Percentiles rank a stretch among this genome's conserved stretches.
Evolutionary conservation across 1,140 invertebrate species (phyloP).

Genomic region (Chrysoperla carnea): DNA sequence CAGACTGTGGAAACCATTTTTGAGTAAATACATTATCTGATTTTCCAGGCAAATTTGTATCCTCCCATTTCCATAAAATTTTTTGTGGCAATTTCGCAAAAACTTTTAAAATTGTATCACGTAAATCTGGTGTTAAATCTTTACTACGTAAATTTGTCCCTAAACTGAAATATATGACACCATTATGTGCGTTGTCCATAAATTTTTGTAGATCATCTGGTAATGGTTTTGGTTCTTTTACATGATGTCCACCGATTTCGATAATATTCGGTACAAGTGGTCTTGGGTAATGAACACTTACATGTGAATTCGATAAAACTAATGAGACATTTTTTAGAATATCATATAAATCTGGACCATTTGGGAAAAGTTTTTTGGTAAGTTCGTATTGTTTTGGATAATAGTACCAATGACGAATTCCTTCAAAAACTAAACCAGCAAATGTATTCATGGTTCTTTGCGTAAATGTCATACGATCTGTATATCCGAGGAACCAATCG

Average conservation of each 20-base stretch:
- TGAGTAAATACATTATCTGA: slow-evolving; percentile 41
- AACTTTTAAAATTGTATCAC: slow-evolving; percentile 35
- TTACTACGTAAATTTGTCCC: slow-evolving; percentile 7
- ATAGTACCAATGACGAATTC: no score
- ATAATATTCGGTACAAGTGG: no score
- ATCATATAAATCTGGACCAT: no score
- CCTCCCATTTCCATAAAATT: slow-evolving; percentile 59
- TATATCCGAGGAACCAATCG: slow-evolving; percentile 7
- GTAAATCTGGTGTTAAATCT: slow-evolving; percentile 18
- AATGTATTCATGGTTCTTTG: slow-evolving; percentile 13
- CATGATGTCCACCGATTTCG: no score
- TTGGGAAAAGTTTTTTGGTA: no score
- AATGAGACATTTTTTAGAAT: no score
- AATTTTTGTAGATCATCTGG: slow-evolving; percentile 7
- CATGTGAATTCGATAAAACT: no score
- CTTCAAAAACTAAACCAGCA: no score
- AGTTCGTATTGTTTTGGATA: no score
- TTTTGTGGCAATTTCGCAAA: slow-evolving; percentile 38
- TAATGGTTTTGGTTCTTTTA: no score
- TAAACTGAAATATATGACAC: slow-evolving; percentile 13
- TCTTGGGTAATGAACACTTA: no score
- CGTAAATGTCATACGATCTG: slow-evolving; percentile 20
- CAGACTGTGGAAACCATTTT: slow-evolving; percentile 51
- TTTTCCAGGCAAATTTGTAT: slow-evolving; percentile 29
- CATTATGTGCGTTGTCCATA: slow-evolving; percentile 9